Conservation (phyloP, 2,797 vertebrate species). For the Kryptolebias ocellatus region DNA sequence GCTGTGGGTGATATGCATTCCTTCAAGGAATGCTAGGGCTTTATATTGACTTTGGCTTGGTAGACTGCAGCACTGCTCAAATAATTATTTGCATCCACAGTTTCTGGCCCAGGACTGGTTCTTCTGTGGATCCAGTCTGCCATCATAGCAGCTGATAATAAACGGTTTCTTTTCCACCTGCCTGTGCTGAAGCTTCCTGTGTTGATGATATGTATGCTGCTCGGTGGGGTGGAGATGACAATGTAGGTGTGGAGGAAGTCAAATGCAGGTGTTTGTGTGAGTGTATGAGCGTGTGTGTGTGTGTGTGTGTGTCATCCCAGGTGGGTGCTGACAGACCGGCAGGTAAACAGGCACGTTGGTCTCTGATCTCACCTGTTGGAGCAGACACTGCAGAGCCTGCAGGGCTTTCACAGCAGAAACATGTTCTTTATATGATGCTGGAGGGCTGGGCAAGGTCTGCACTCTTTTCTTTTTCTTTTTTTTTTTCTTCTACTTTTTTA, state of each 20-base stretch:
- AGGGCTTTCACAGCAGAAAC: slow-evolving; percentile 66
- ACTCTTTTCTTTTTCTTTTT: slow-evolving; percentile 3
- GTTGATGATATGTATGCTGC: slow-evolving; percentile 74
- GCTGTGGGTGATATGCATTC: no score
- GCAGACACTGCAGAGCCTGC: slow-evolving; percentile 67
- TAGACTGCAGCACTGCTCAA: slow-evolving; percentile 51
- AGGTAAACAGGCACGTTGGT: slow-evolving; percentile 73
- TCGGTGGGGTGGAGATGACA: slow-evolving; percentile 66
- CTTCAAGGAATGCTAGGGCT: neutral
- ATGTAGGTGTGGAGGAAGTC: slow-evolving; percentile 76
- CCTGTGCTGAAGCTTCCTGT: slow-evolving; percentile 68
- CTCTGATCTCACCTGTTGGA: slow-evolving; percentile 77
- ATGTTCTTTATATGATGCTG: slow-evolving; percentile 55
- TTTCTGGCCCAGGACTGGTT: slow-evolving; percentile 50
- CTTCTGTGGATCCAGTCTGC: slow-evolving; percentile 46
- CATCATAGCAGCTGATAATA: slow-evolving; percentile 60
- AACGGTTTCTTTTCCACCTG: slow-evolving; percentile 70
- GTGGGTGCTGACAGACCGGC: slow-evolving; percentile 73
- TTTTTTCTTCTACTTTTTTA: neutral
- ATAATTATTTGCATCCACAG: slow-evolving; percentile 48
- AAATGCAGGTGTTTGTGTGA: slow-evolving; percentile 66
- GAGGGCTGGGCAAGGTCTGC: slow-evolving; percentile 16
- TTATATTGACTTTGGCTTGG: neutral
- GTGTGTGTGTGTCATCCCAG: slow-evolving; percentile 46
- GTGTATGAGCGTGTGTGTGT: slow-evolving; percentile 36